Evolutionary conservation across 2,113 vertebrate species (phyloP), one percentile per base, ranked within the genome.

Genomic region (Cynocephalus volans): DNA sequence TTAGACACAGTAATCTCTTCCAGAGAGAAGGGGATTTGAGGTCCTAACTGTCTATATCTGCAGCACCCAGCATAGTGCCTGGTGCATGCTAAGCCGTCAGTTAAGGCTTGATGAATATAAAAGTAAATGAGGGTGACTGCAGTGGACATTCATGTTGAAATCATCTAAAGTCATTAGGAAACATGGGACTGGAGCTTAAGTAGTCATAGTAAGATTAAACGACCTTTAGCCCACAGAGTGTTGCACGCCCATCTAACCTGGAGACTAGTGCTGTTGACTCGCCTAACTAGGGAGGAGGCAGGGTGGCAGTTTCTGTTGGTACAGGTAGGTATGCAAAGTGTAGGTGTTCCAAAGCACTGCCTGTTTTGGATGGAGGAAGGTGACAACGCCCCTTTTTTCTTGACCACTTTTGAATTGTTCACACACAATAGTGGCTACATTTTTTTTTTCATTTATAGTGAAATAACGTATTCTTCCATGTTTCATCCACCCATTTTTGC

Each of bases 271-370:
- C 65, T 90, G 11, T 88, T 92, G 95, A 96, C 85, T 95, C 96
- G 28, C 84, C 64, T 62, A 90, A 96, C 26, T 60, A 50, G 83
- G 95, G 93, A 96, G 93, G 91, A 95, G 93, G 31, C 72, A 87
- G 88, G 79, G n/a, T 50, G 82, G 88, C 1, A 24, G 92, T 97
- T 96, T 98, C 96, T 97, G 80, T 97, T 92, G 95, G 90, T 93
- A 84, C 50, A 83, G 76, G 52, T 54, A 95, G 88, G 84, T 94
- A 90, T 94, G 93, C 93, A 33, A 95, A 93, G 58, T 91, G 88
- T 94, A 91, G 86, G 81, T 60, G 91, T 83, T 79, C 56, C 60
- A 65, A 91, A 82, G 90, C 70, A 52, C 62, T 70, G 77, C 69
- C 79, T 95, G 7, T 91, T 96, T 94, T 54, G 72, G 48, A 88